phyloP scores from a whole-genome alignment of 2,797 vertebrate genomes.

The Lacerta agilis region DNA sequence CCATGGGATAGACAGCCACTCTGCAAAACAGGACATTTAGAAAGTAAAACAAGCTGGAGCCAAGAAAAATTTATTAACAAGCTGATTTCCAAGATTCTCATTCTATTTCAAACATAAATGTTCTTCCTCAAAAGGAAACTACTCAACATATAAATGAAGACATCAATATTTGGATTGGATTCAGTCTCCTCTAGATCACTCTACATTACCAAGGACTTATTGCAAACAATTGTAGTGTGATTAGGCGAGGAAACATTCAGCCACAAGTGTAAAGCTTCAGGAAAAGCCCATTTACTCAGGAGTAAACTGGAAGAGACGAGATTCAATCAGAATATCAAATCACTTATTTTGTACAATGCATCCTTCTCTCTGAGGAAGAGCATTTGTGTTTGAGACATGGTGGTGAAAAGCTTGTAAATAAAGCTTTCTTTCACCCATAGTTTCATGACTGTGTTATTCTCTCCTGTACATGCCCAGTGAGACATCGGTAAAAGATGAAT shows the following conservation, averaged over 20 bases:
- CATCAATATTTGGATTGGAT: slow-evolving; percentile 85
- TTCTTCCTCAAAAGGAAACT: slow-evolving; percentile 76
- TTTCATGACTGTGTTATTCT: neutral
- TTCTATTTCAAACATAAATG: neutral
- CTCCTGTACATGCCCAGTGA: neutral
- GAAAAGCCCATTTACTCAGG: neutral
- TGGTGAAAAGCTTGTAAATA: neutral
- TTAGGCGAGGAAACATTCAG: neutral
- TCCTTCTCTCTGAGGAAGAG: neutral
- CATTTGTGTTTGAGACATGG: neutral
- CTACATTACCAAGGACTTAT: neutral
- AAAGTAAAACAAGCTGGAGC: neutral
- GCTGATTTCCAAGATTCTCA: slow-evolving; percentile 49
- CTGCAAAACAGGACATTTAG: neutral
- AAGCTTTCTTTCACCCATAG: neutral
- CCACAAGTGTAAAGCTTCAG: neutral
- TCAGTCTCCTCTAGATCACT: neutral
- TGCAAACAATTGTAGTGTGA: neutral
- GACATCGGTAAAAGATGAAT: neutral
- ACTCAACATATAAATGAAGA: slow-evolving; percentile 75
- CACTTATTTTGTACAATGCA: too few species aligned
- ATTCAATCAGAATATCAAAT: neutral
- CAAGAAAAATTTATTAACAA: neutral
- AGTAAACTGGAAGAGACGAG: neutral
- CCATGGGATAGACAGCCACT: neutral